Evolutionary conservation across 2,797 vertebrate genomes (phyloP).

Genomic region (Darevskia mixta): DNA sequence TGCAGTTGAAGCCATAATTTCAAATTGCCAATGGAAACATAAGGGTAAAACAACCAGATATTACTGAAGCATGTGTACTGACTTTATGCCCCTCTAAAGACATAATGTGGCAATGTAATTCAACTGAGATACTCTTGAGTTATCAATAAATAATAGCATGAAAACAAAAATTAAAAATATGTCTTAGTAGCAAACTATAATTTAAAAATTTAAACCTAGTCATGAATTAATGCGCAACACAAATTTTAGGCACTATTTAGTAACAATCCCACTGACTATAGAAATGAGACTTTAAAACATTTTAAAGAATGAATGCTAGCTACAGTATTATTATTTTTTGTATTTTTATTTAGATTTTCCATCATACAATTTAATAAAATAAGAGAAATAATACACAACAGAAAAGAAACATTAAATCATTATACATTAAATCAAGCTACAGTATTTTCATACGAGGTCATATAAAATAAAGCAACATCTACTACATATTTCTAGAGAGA

Average conservation of each 20-base stretch:
- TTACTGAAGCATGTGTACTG: conserved; percentile 86
- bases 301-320: conserved; percentile 36
- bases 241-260: conserved; percentile 14
- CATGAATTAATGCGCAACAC: conserved; percentile 47
- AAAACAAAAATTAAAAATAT: conserved; percentile 62
- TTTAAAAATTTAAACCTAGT: conserved; percentile 49
- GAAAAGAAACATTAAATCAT: too few species aligned
- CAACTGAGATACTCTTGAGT: conserved; percentile 76
- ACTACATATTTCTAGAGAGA: neutral
- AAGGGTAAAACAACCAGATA: conserved; percentile 87
- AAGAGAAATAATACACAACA: too few species aligned
- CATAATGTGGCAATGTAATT: conserved; percentile 84
- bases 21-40: conserved; percentile 87
- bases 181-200: conserved; percentile 58
- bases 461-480: neutral
- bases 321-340: too few species aligned
- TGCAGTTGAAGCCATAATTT: conserved; percentile 88
- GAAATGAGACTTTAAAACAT: conserved; percentile 34
- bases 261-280: conserved; percentile 17
- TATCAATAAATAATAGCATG: conserved; percentile 73
- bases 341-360: too few species aligned
- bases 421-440: neutral
- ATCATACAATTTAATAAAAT: too few species aligned
- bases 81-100: conserved; percentile 85
- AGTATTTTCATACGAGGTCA: neutral